phyloP scores from a whole-genome alignment of 2,888 invertebrate genomes.

The Arctia plantaginis region DNA sequence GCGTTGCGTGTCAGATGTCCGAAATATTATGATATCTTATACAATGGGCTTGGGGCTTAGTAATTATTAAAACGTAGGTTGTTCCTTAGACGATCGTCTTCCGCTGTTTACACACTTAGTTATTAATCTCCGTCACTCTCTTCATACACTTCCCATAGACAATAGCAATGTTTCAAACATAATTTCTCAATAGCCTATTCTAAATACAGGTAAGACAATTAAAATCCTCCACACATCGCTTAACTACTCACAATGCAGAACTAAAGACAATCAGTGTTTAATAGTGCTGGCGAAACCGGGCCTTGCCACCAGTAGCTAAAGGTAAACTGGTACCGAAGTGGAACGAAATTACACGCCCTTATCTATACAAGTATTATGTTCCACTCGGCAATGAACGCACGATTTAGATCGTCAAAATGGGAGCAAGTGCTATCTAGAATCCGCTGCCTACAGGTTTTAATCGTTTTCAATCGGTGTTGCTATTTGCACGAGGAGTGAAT shows the following conservation, averaged over 20 bases:
- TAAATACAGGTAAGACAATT: neutral
- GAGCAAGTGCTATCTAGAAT: constrained; percentile 4
- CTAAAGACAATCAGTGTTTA: neutral
- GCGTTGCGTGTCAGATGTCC: no score
- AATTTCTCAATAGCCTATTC: constrained; percentile 3
- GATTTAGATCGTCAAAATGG: constrained; percentile 2
- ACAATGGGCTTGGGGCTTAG: no score
- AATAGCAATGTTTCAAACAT: constrained; percentile 9
- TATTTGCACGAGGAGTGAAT: neutral
- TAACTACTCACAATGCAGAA: constrained; percentile 1
- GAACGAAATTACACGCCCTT: constrained; percentile 7
- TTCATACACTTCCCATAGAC: neutral
- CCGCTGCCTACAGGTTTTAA: neutral
- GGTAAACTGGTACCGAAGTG: constrained; percentile 7
- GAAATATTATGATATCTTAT: no score
- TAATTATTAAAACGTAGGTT: neutral
- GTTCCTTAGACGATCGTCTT: neutral
- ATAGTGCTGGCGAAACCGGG: constrained; percentile 3
- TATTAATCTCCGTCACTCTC: neutral
- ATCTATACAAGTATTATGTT: neutral
- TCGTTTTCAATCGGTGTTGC: neutral
- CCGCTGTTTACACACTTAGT: neutral
- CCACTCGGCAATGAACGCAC: neutral
- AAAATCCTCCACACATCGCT: constrained; percentile 1
- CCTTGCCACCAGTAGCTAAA: constrained; percentile 1